Base-by-base conservation (phyloP, 2,113 vertebrate species). In the Picathartes gymnocephalus region DNA sequence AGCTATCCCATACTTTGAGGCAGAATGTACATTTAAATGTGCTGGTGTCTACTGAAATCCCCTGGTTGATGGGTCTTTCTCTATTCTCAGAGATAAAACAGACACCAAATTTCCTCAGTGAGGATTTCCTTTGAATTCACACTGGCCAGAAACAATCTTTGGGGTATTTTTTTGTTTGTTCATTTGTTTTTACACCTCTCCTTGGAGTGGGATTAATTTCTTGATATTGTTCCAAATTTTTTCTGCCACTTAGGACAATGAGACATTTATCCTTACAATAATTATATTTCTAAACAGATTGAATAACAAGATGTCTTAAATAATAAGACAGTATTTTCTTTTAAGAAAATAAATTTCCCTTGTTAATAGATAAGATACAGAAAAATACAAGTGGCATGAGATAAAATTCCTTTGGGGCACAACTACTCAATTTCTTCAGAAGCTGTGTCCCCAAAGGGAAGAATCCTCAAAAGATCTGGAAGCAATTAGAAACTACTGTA, bases 321-420 rank as follows among this genome's bases (percentile, higher is more conserved):
- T 70, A 78, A 39, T 47, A 47, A 66, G 21, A 78, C 31, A 54
- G 18, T 68, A 65, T 74, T 76, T 92, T 96, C 69, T 91, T 60
- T 57, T 77, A 93, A 91, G 80, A 92, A 97, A 96, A 89, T 56
- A 65, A 81, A 87, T 64, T 97, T 96, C 90, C 81, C 93, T 94
- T 97, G 96, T 95, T 98, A 98, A 98, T 97, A 98, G 96, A 98
- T 98, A 96, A 98, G 91, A 80, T 95, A 97, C 58, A 97, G 87
- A 96, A 97, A 97, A 97, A 94, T 78, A 60, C 58, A 97, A 96
- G 93, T 95, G 93, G 91, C 92, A 97, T 97, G 95, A 97, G 95
- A 92, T 92, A 94, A 93, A 81, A 98, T 94, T 97, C 94, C 95
- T 97, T 89, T 85, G 95, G 97, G 96, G 97, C 96, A 96, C 78